phyloP scores from a whole-genome alignment of 2,797 vertebrate genomes.

The Buceros bicornis region DNA sequence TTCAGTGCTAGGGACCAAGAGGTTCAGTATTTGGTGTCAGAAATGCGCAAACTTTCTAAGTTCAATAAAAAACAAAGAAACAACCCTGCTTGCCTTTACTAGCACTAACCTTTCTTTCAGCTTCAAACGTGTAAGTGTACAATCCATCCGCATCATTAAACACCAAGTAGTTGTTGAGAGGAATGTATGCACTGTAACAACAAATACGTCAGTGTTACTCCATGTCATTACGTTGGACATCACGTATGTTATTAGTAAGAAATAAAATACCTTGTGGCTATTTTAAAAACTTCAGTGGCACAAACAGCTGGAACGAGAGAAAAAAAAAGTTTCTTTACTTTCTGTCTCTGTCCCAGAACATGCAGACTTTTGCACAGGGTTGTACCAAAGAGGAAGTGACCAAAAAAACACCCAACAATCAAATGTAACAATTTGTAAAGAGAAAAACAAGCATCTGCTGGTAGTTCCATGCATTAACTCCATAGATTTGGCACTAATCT shows the following conservation, averaged over 20 bases:
- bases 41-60: not conserved
- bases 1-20: not conserved
- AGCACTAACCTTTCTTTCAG: constrained; percentile 92
- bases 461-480: not conserved
- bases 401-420: not conserved
- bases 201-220: constrained; percentile 18
- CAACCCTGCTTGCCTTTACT: not conserved
- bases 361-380: not conserved
- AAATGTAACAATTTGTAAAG: not conserved
- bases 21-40: not conserved
- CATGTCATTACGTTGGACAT: not conserved
- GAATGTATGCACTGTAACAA: constrained; percentile 91
- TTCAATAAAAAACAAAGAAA: not conserved
- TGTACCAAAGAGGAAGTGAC: not conserved
- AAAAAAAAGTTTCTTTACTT: not conserved
- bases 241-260: not conserved
- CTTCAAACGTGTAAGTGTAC: constrained; percentile 96
- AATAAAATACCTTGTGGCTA: constrained; percentile 91
- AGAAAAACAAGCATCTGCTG: not conserved
- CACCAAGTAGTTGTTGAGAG: constrained; percentile 96
- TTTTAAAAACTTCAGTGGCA: constrained; percentile 96
- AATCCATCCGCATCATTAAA: constrained; percentile 97
- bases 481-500: not conserved
- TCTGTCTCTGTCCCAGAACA: not conserved
- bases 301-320: constrained; percentile 88